phyloP scores from a whole-genome alignment of 2,888 invertebrate genomes.

The Cheilosia vernalis region DNA sequence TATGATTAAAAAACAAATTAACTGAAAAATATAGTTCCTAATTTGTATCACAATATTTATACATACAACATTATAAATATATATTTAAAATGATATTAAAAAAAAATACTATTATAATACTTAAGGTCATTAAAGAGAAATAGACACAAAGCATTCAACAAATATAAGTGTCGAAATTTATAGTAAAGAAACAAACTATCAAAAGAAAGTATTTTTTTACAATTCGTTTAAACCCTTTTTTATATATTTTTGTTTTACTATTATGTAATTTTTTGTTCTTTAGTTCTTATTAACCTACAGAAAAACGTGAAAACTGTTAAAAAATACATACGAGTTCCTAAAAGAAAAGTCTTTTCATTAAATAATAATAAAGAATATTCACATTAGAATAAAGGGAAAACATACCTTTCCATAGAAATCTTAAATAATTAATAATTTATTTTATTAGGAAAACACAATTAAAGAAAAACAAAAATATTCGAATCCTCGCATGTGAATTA shows the following conservation, averaged over 20 bases:
- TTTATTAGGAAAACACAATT: slow-evolving; percentile 48
- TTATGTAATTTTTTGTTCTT: slow-evolving; percentile 8
- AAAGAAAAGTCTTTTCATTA: slow-evolving; percentile 54
- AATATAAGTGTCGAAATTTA: slow-evolving; percentile 54
- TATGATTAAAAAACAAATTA: slow-evolving; percentile 45
- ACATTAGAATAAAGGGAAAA: slow-evolving; percentile 39
- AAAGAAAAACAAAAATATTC: slow-evolving; percentile 63
- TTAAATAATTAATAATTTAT: slow-evolving; percentile 41
- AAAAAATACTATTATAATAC: slow-evolving; percentile 49
- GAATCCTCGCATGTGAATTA: slow-evolving; percentile 76
- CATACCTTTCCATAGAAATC: slow-evolving; percentile 26
- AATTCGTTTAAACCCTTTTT: slow-evolving; percentile 22
- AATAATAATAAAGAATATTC: slow-evolving; percentile 23
- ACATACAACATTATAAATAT: slow-evolving; percentile 56
- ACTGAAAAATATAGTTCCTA: slow-evolving; percentile 73
- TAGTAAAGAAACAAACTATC: slow-evolving; percentile 26
- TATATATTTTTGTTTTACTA: slow-evolving; percentile 5
- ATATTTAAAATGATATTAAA: slow-evolving; percentile 60
- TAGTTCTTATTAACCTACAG: too few species aligned
- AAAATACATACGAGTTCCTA: slow-evolving; percentile 65
- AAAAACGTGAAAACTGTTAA: slow-evolving; percentile 28
- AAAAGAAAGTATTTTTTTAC: slow-evolving; percentile 43
- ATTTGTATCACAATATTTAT: slow-evolving; percentile 73
- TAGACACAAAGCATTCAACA: slow-evolving; percentile 56
- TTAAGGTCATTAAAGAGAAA: slow-evolving; percentile 62